Evolutionary conservation across 2,888 invertebrate species (phyloP).

Genomic region (Melanchra persicariae): DNA sequence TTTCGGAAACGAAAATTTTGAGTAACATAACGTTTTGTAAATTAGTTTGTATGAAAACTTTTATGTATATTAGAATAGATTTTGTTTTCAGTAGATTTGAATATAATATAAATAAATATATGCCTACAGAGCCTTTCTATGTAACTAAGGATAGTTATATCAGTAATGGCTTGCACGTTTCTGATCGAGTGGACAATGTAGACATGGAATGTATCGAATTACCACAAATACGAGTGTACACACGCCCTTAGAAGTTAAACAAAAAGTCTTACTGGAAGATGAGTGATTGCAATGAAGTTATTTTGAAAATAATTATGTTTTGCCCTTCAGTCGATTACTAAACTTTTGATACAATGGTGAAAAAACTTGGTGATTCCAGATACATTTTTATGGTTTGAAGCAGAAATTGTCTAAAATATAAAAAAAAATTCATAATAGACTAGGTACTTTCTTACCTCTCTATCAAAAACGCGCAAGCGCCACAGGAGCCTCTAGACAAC

Average conservation of each 20-base stretch:
- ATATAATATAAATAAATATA: constrained; percentile 53
- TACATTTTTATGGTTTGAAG: neutral
- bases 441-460: neutral
- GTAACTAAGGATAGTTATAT: constrained; percentile 57
- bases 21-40: constrained; percentile 55
- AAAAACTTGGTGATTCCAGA: neutral
- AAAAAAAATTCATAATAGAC: neutral
- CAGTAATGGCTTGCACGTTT: constrained; percentile 29
- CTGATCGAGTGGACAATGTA: constrained; percentile 28
- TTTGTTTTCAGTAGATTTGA: constrained; percentile 59
- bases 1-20: constrained; percentile 57
- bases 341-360: too few species aligned
- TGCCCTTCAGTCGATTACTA: neutral
- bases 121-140: constrained; percentile 67
- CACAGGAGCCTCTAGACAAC: too few species aligned
- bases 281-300: neutral
- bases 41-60: constrained; percentile 54
- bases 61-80: constrained; percentile 66
- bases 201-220: neutral
- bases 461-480: constrained; percentile 44
- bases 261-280: neutral
- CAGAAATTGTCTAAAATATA: neutral
- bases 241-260: neutral
- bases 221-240: too few species aligned
- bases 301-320: neutral